Evolutionary conservation across 2,113 vertebrate genomes (phyloP).

Genomic region (Ceratotherium simum): DNA sequence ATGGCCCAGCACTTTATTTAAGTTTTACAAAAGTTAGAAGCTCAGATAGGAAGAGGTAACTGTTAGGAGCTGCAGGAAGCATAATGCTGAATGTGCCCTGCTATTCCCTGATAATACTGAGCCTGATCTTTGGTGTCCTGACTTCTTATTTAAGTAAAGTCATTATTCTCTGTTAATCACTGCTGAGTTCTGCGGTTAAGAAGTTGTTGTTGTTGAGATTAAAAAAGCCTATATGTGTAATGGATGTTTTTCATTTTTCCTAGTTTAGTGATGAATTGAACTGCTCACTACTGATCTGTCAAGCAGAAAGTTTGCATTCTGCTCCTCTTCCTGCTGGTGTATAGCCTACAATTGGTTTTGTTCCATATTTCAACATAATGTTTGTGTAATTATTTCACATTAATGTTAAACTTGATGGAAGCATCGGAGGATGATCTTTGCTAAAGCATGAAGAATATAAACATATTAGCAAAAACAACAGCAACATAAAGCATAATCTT

Average conservation of each 20-base stretch:
- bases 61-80: neutral
- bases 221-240: neutral
- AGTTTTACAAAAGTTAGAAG: conserved; percentile 62
- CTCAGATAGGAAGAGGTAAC: conserved; percentile 9
- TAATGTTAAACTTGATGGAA: conserved; percentile 28
- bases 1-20: conserved; percentile 76
- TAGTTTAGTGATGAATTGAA: neutral
- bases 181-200: neutral
- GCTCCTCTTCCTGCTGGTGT: neutral
- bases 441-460: neutral
- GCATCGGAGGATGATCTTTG: neutral
- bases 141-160: neutral
- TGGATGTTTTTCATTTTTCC: conserved; percentile 38
- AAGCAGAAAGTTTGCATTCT: neutral
- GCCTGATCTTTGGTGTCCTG: neutral
- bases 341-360: neutral
- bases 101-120: neutral
- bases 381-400: neutral
- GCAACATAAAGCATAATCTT: neutral
- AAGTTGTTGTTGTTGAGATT: neutral
- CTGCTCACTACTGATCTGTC: neutral
- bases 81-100: neutral
- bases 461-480: neutral
- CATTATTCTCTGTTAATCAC: neutral
- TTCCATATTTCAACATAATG: neutral